Evolutionary conservation across 2,797 vertebrate genomes (phyloP), one percentile per base, ranked within the genome.

Genomic region (Sebastes paucispinis): DNA sequence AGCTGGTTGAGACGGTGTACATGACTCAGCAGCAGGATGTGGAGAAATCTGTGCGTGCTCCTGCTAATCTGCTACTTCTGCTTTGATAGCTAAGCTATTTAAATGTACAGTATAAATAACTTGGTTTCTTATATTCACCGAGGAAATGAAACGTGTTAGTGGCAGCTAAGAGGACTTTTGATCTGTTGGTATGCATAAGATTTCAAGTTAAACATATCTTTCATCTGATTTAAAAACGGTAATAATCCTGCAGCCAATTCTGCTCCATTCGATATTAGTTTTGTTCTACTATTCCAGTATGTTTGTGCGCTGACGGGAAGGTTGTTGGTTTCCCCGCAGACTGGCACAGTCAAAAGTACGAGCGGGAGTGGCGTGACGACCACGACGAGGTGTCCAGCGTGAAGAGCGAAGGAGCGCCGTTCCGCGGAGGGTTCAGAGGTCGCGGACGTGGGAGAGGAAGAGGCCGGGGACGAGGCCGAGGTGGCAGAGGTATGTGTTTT

Each of bases 351-450:
- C 97, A 97, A 84, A 98, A 97, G 91, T 96, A 97, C 1, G 98
- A 99, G 87, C 96, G 97, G 7, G 97, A 96, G 91, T 98, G 98
- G 96, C 96, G 96, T 3, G 98, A 99, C 74, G 96, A 96, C 89
- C 98, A 98, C 2, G 98, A 99, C 1, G 98, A 99, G 92, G 98
- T 98, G 32, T 99, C 98, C 65, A 99, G 98, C 0, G 97, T 99
- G 92, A 99, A 99, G 94, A 99, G 98, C 4, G 98, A 99, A 90
- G 98, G 98, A 20, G 96, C 97, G 11, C 97, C 97, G 0, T 97
- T 98, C 82, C 96, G 98, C 16, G 97, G 97, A 18, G 96, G 96
- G n/a, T 98, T 97, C 94, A 95, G 98, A 82, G 98, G 98, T 34
- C 94, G 98, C 0, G 97, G 98, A 8, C 95, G 98, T 0, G 98